These are phyloP conservation scores for Drosophila tanythrix DNA, from an alignment of 2,888 invertebrate genomes.

Conservation along the genomic window DNA sequence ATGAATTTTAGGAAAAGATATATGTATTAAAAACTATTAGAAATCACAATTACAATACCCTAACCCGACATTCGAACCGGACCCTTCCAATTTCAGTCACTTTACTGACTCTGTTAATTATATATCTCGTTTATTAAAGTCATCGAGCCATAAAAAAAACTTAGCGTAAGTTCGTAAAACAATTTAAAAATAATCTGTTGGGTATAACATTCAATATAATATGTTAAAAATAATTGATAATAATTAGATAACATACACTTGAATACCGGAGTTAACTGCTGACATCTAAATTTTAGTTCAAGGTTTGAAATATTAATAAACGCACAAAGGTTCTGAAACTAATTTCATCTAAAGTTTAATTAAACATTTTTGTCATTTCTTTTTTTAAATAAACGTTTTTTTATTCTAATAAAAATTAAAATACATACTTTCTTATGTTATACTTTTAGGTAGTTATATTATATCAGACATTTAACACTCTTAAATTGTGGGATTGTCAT, in stretches of 20 bases:
- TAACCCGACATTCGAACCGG: background rate
- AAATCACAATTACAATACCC: background rate
- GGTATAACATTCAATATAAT: background rate
- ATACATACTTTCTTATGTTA: background rate
- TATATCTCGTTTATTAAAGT: background rate
- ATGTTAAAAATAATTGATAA: background rate
- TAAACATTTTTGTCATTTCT: background rate
- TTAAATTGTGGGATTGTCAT: background rate
- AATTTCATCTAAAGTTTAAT: background rate
- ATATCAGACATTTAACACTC: background rate
- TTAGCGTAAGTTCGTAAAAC: background rate
- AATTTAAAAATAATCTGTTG: background rate
- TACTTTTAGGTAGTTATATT: background rate
- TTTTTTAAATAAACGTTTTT: background rate
- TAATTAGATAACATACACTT: background rate
- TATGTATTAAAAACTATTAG: background rate
- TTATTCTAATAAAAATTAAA: background rate
- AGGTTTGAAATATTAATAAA: background rate
- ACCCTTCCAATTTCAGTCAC: background rate
- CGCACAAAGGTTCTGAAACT: background rate
- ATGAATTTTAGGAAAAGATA: background rate
- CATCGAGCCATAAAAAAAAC: background rate
- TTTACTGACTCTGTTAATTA: background rate
- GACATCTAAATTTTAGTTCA: background rate
- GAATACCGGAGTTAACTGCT: background rate